Evolutionary conservation across 2,113 vertebrate genomes (phyloP).

Genomic region (Thamnophis sirtalis): DNA sequence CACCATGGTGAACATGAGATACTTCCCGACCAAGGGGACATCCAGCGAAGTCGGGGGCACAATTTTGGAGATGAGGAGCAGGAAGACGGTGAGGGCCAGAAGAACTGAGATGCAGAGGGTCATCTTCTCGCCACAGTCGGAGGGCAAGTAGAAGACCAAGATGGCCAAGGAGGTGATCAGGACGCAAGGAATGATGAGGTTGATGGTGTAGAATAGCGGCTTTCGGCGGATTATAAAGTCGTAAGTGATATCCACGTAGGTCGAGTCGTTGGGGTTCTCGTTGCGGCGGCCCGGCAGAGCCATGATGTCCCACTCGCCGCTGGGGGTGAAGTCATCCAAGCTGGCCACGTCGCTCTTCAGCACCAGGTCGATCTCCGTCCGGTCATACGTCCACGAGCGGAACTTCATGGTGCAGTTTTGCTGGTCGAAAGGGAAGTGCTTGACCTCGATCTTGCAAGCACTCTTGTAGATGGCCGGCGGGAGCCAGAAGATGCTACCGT

Average conservation of each 20-base stretch:
- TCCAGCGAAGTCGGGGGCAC: slow-evolving; percentile 92
- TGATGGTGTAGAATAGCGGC: slow-evolving; percentile 95
- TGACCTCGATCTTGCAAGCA: slow-evolving; percentile 93
- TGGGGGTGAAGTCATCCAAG: slow-evolving; percentile 94
- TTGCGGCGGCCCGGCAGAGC: slow-evolving; percentile 87
- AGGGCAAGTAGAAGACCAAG: slow-evolving; percentile 93
- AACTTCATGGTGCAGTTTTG: slow-evolving; percentile 96
- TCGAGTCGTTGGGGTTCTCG: slow-evolving; percentile 85
- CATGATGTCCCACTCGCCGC: slow-evolving; percentile 94
- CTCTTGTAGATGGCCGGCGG: slow-evolving; percentile 96
- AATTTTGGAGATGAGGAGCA: slow-evolving; percentile 95
- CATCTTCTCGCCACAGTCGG: slow-evolving; percentile 96
- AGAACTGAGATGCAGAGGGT: slow-evolving; percentile 93
- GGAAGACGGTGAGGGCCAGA: slow-evolving; percentile 91
- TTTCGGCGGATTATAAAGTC: slow-evolving; percentile 95
- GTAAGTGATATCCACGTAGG: slow-evolving; percentile 94
- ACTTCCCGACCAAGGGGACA: slow-evolving; percentile 92
- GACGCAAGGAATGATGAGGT: slow-evolving; percentile 93
- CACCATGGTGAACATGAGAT: slow-evolving; percentile 98
- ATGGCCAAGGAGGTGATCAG: slow-evolving; percentile 94
- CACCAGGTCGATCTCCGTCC: slow-evolving; percentile 89
- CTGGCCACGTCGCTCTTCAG: slow-evolving; percentile 88
- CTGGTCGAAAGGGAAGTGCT: slow-evolving; percentile 96
- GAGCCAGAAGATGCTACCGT: slow-evolving; percentile 96
- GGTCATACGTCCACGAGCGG: slow-evolving; percentile 96